Base-by-base conservation (phyloP, 2,888 invertebrate species). In the Scrobipalpa atriplicella region DNA sequence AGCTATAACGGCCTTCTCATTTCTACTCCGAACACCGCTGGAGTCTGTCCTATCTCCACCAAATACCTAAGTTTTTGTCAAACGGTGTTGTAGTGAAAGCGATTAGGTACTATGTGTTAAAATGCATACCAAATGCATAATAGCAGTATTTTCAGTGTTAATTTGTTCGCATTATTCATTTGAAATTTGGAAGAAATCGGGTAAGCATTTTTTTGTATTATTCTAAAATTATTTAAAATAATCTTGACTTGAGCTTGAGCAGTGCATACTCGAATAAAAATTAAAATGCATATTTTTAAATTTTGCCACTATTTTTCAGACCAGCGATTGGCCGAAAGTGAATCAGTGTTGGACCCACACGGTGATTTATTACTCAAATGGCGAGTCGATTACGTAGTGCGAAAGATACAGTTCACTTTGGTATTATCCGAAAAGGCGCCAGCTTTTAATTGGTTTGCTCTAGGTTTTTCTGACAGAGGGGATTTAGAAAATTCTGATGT, bases 381-480 rank as follows among this genome's bases (percentile, higher is more conserved):
- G 92, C 74, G 77, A 71, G 86, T 90, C 9, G 84, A 92, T 71
- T 92, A 91, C 68, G 69, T 77, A 11, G 69, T 75, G 51, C 76
- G 76, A 62, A 88, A 84, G 72, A 85, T 92, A 64, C 78, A 80
- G 21, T 94, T 95, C 72, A 93, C 93, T 75, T 78, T 95, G 16
- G 86, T 93, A 64, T 77, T 94, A 56, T 89, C 94, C 0, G 83
- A 87, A 1, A 83, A 87, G 56, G 84, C 85, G 0, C 91, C 93
- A 11, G 80, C 82, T 0, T 85, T 87, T 75, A 93, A 93, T 64
- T 98, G 98, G 98, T 95, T 98, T 77, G 97, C 96, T 0, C 78
- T 98, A 62, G 98, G 98, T 43, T 98, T 98, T 88, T 98, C 98
- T 0, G 95, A 97, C 78, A 94, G 96, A 68, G 98, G 98, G 0